Evolutionary conservation across 2,888 invertebrate genomes (phyloP), one percentile per base, ranked within the genome.

Genomic region (Parnassius mnemosyne): DNA sequence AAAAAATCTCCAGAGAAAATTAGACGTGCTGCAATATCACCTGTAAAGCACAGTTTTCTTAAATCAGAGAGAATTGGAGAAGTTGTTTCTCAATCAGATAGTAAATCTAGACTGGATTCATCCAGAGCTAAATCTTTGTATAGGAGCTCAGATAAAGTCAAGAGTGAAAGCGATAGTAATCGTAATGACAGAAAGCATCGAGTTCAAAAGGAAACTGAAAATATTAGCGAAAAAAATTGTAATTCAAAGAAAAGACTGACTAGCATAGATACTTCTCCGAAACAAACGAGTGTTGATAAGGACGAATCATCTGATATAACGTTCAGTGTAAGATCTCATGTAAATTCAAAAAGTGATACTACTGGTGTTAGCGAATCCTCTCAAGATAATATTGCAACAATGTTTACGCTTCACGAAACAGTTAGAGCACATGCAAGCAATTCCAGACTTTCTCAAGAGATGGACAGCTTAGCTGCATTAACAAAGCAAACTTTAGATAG

Each of bases 401-500:
- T 91, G 87, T 87, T 89, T 73, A 88, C 86, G 57, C 81, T 91
- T 69, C 90, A 90, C 64, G 89, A 89, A 85, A 79, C 85, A 66
- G 82, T 89, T 68, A 84, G 87, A 79, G 83, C 88, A 69, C 89
- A 87, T 70, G 69, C 83, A 44, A 79, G 78, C 74, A 82, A 69
- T 68, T 86, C 87, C 69, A 85, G 91, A 80, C 85, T 91, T 77
- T 90, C 91, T 60, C 93, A 93, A 72, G 92, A 93, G 78, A 93
- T 94, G 89, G 94, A 94, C 72, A 94, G 92, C 75, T 85, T 94
- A 79, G 93, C 94, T 67, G 93, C 93, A 46, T 87, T 94, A 73
- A 94, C 94, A 59, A 93, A 93, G 81, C 93, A 94, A 75, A 94
- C 94, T 53, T 92, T 94, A 87, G 94, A 94, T 80, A 93, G 94